A percentile compares a stretch with the other conserved stretches of the same genome.
phyloP scores from a whole-genome alignment of 1,140 invertebrate species.

The Cotesia vestalis region DNA sequence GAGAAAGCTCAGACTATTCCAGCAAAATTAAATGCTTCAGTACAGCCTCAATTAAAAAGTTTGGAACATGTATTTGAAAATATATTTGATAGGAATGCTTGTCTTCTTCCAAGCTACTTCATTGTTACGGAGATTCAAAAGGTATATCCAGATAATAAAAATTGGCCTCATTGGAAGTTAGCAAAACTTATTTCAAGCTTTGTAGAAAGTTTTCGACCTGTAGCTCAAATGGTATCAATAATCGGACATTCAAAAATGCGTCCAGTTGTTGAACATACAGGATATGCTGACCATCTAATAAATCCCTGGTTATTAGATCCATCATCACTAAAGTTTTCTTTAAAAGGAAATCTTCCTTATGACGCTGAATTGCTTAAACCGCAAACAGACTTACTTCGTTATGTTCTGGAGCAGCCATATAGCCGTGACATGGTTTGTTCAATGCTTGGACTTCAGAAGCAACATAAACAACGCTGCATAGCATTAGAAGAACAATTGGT shows the following conservation, averaged over 20 bases:
- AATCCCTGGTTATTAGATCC: constrained; percentile 94
- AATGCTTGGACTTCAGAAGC: constrained; percentile 93
- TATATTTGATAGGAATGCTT: constrained; percentile 92
- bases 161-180: constrained; percentile 92
- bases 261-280: constrained; percentile 93
- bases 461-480: constrained; percentile 88
- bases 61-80: constrained; percentile 83
- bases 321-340: constrained; percentile 82
- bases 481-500: constrained; percentile 93
- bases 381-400: constrained; percentile 86
- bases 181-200: constrained; percentile 86
- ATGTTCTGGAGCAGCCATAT: constrained; percentile 94
- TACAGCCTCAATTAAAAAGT: constrained; percentile 82
- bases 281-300: constrained; percentile 85
- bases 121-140: constrained; percentile 95
- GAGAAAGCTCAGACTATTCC: constrained; percentile 88
- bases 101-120: constrained; percentile 91
- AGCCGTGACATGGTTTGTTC: constrained; percentile 95
- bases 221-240: constrained; percentile 95
- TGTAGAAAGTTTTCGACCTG: constrained; percentile 89
- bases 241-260: constrained; percentile 89
- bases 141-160: constrained; percentile 81
- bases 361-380: constrained; percentile 88
- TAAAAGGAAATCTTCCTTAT: constrained; percentile 93
- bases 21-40: constrained; percentile 76